These are phyloP conservation scores for Leuctra nigra DNA, from an alignment of 2,888 invertebrate species.

Conservation along the genomic window DNA sequence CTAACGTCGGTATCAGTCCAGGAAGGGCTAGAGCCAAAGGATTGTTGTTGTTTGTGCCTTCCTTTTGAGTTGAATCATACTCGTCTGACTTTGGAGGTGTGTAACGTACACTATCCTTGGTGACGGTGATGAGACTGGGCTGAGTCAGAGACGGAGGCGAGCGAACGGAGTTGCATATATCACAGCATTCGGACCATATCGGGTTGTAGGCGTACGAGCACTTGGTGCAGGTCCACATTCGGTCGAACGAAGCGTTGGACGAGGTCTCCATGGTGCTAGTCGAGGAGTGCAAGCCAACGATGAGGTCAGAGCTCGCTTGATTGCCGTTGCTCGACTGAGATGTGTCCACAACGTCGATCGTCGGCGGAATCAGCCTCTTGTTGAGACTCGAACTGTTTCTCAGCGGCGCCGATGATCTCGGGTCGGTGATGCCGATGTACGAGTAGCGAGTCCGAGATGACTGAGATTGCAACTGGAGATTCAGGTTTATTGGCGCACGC, in stretches of 20 bases:
- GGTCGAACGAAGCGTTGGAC: slow-evolving; percentile 30
- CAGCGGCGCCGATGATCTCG: slow-evolving; percentile 20
- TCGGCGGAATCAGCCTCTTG: slow-evolving; percentile 18
- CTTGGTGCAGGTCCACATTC: slow-evolving; percentile 83
- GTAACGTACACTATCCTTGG: slow-evolving; percentile 42
- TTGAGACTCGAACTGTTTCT: slow-evolving; percentile 10
- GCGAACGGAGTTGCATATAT: slow-evolving; percentile 67
- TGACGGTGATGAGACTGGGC: slow-evolving; percentile 64
- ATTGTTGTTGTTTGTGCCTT: slow-evolving; percentile 23
- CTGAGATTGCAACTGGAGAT: slow-evolving; percentile 36
- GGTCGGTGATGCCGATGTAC: slow-evolving; percentile 36
- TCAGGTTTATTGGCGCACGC: slow-evolving; percentile 43
- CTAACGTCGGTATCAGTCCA: slow-evolving; percentile 49
- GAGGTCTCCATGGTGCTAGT: slow-evolving; percentile 20
- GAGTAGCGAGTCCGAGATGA: slow-evolving; percentile 34
- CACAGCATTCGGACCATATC: slow-evolving; percentile 70
- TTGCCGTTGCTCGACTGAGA: slow-evolving; percentile 24
- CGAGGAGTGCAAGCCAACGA: slow-evolving; percentile 9
- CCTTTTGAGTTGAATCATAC: slow-evolving; percentile 18
- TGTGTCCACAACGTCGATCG: slow-evolving; percentile 20
- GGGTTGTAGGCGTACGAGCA: slow-evolving; percentile 87
- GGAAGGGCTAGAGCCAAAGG: slow-evolving; percentile 18
- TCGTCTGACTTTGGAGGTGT: slow-evolving; percentile 38
- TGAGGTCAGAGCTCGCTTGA: not conserved
- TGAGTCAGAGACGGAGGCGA: slow-evolving; percentile 55